Evolutionary conservation across 2,888 invertebrate species (phyloP), one percentile per base, ranked within the genome.

Genomic region (Apocheima hispidaria): DNA sequence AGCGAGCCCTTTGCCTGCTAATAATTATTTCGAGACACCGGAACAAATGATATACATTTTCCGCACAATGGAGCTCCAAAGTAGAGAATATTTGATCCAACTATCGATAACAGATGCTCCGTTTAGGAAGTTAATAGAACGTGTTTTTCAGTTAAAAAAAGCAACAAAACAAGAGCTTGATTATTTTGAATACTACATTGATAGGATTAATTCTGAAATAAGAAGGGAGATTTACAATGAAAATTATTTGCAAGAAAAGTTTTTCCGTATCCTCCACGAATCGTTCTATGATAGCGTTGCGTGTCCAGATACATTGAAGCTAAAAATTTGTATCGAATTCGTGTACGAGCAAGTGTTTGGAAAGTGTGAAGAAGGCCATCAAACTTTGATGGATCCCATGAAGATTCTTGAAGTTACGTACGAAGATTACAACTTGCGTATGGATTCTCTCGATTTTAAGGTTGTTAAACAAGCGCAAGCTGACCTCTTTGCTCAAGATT

Each of bases 321-420:
- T 92, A 36, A 88, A 87, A 80, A 91, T 92, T 61, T 92, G 92
- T 71, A 84, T 92, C 33, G 92, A 92, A 75, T 92, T 86, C 63
- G 92, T 92, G 20, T 92, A 92, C 60, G 90, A 92, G 75, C 84
- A 91, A 80, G 73, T 92, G 36, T 86, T 90, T 66, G 92, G 92
- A 0, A 91, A 91, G 69, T 89, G 90, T 70, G 92, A 92, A 71
- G 92, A 92, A 74, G 92, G 90, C 2, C 92, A 92, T 71, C 81
- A 86, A 66, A 86, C 76, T 69, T 67, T 92, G 52, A 81, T 83
- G 48, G 92, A 92, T 66, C 91, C 92, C 16, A 89, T 92, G 87
- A 92, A 90, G 79, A 86, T 92, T 62, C 78, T 92, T 50, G 92
- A 92, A 82, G 81, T 90, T 14, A 85, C 84, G 83, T 92, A 92